Evolutionary conservation across 2,888 invertebrate species (phyloP), one percentile per base, ranked within the genome.

Genomic region (Hypomecis atomaria): DNA sequence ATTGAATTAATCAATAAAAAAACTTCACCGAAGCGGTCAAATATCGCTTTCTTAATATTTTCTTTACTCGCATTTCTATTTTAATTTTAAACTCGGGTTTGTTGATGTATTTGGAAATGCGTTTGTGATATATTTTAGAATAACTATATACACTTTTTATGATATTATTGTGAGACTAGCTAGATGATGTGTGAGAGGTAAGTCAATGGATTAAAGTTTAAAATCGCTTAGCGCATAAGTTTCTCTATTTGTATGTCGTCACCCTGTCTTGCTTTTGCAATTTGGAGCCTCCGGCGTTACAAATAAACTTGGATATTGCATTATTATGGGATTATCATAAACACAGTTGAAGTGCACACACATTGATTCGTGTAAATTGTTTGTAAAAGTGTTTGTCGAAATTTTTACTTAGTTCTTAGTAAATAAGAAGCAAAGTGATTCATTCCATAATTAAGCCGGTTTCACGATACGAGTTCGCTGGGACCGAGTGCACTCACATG

Each of bases 241-340:
- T 67, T 68, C 45, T 60, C 55, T 68, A 58, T 57, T 33, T 70
- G 53, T 72, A 65, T 70, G 66, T 72, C 83, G 84, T 87, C 86
- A 87, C 85, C 84, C 86, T 87, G 86, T 87, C 86, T 85, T 76
- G 87, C 87, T 85, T 81, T 75, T 72, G 81, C 81, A 75, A 72
- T 55, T 43, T 67, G 75, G 71, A 71, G 70, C 70, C 66, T 72
- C 56, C 66, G 68, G 71, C 65, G 52, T 44, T 64, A 54, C 54
- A n/a, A 42, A 48, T 61, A 52, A 62, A 67, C 66, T 71, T 72
- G 65, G 67, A 63, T 23, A 59, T 43, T 62, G 61, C 59, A 66
- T 61, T 60, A 59, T 61, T 65, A 66, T 65, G 65, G 65, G 60
- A 44, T 54, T 60, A 33, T 60, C 50, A 45, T 60, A 47, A 23